Evolutionary conservation across 2,113 vertebrate species (phyloP), one percentile per base, ranked within the genome.

Genomic region (Corythoichthys haematopterus): DNA sequence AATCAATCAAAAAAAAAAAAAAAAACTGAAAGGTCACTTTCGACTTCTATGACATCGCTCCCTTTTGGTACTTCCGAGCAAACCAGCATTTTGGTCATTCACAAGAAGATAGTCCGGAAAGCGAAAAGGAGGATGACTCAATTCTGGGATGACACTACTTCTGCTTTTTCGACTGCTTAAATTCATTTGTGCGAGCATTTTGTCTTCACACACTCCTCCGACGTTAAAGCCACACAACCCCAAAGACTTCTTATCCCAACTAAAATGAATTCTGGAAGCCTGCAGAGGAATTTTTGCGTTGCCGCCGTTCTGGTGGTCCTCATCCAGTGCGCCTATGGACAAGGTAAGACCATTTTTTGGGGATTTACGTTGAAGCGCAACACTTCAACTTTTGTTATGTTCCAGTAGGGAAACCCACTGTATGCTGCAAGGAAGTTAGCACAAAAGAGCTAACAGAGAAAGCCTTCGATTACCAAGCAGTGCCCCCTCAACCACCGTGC

Each of bases 81-180:
- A 62, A 5, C 7, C 3, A n/a, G 43, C 33, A 0, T 48, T 16
- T 74, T 20, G 38, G 36, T 57, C 71, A 56, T 52, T 74, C 16
- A 64, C 11, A 63, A 13, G 15, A 55, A 38, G 9, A 51, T 28
- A 51, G 16, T 1, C 7, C 14, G 9, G 20, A 36, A 40, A 15
- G 48, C 36, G 36, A 35, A 36, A 63, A 46, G 68, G 15, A 70
- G 7, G 69, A 65, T 76, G 74, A 77, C 55, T 52, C 20, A 82
- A 55, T n/a, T 7, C 53, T 9, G 4, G 38, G 74, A 1, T 28
- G 1, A 7, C 3, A 4, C 35, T 9, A 15, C 75, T 88, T 86
- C 86, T 74, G 69, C 82, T 83, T 86, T 82, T 59, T 0, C 20
- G 20, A 2, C 16, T 13, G 36, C 20, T 66, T 79, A 87, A 87